phyloP scores from a whole-genome alignment of 2,113 vertebrate genomes.

The Thinocorus orbignyianus region DNA sequence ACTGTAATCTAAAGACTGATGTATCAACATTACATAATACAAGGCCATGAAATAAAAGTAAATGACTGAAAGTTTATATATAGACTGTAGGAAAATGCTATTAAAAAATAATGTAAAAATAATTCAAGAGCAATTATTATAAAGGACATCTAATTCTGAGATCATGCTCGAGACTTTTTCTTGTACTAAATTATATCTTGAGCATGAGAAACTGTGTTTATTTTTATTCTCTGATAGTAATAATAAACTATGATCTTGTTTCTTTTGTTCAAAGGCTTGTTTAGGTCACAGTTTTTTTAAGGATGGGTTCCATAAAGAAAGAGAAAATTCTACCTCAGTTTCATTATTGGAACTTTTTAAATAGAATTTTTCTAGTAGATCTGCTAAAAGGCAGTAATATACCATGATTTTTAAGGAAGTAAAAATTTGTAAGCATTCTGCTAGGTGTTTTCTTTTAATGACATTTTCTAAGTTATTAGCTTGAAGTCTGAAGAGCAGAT shows the following conservation, averaged over 20 bases:
- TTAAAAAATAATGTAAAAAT: not conserved
- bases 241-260: not conserved
- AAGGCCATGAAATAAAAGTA: not conserved
- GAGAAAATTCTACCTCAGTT: not conserved
- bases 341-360: not conserved
- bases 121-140: not conserved
- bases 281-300: not conserved
- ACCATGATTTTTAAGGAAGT: not conserved
- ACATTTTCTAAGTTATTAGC: not conserved
- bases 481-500: not conserved
- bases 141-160: not conserved
- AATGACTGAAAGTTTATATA: not conserved
- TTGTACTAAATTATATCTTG: not conserved
- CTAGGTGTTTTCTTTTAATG: not conserved
- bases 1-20: not conserved
- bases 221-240: not conserved
- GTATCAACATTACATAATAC: not conserved
- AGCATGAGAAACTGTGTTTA: not conserved
- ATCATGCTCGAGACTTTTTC: not conserved
- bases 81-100: not conserved
- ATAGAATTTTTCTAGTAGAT: not conserved
- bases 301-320: not conserved
- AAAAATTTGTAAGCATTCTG: not conserved
- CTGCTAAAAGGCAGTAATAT: not conserved
- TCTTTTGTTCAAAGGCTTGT: not conserved